Evolutionary conservation across 1,140 invertebrate species (phyloP).

Genomic region (Papilio polyxenes): DNA sequence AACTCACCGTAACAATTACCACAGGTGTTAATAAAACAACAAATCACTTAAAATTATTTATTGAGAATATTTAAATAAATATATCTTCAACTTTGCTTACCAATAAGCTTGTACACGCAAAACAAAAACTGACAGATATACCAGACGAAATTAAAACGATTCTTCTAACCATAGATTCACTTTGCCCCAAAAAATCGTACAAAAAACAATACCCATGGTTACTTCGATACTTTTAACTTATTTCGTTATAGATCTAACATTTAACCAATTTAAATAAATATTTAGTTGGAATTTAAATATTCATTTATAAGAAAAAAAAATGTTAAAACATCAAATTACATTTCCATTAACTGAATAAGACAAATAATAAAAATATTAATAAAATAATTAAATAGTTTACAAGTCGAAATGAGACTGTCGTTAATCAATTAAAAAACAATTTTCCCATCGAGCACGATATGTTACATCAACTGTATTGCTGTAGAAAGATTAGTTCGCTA

Average conservation of each 20-base stretch:
- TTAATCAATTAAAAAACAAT: too few relatives aligned
- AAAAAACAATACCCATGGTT: background rate
- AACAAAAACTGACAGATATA: background rate
- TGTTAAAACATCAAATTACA: too few relatives aligned
- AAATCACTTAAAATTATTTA: background rate
- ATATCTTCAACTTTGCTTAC: constrained; percentile 9
- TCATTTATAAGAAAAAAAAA: too few relatives aligned
- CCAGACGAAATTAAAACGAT: background rate
- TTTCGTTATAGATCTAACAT: background rate
- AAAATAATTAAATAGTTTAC: too few relatives aligned
- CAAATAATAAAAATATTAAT: too few relatives aligned
- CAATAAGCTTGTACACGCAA: background rate
- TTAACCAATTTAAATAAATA: background rate
- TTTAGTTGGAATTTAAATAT: too few relatives aligned
- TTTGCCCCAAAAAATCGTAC: background rate
- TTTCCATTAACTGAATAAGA: too few relatives aligned
- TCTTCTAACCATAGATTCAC: background rate
- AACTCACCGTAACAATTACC: too few relatives aligned
- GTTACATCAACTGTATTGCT: background rate
- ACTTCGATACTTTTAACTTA: background rate
- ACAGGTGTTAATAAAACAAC: background rate
- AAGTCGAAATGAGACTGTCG: too few relatives aligned
- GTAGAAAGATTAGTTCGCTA: background rate
- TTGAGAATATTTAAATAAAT: background rate
- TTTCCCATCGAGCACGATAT: too few relatives aligned